Evolutionary conservation across 1,140 invertebrate genomes (phyloP).

Genomic region (Hylaeus anthracinus): DNA sequence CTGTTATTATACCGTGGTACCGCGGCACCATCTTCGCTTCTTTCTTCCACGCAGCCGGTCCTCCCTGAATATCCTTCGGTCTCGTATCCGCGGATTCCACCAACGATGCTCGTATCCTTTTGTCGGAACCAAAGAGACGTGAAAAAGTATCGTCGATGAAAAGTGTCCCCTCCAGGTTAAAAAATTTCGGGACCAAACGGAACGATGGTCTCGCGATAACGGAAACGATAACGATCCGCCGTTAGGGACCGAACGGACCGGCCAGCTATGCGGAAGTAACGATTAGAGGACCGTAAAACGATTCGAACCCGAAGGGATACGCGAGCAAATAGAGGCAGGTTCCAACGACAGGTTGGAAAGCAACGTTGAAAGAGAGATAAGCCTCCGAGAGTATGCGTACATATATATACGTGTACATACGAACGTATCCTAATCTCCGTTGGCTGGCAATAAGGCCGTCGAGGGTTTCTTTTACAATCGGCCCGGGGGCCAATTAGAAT

Average conservation of each 20-base stretch:
- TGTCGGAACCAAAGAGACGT: no score
- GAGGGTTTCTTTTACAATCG: conserved; percentile 65
- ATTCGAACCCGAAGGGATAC: conserved; percentile 52
- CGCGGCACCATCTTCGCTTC: conserved; percentile 73
- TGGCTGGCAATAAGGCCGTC: conserved; percentile 44
- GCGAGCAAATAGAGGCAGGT: conserved; percentile 60
- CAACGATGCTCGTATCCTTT: neutral
- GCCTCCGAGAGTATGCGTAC: conserved; percentile 31
- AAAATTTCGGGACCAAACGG: neutral
- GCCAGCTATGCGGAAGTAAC: conserved; percentile 54
- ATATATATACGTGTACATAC: conserved; percentile 1
- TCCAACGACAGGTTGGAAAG: conserved; percentile 59
- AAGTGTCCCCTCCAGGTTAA: neutral
- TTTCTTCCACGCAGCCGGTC: conserved; percentile 42
- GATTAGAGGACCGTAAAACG: conserved; percentile 59
- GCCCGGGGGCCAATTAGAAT: conserved; percentile 61
- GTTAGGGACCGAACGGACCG: neutral
- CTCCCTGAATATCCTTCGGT: conserved; percentile 17
- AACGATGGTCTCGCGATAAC: conserved; percentile 43
- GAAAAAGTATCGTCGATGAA: neutral
- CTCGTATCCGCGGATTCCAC: conserved; percentile 35
- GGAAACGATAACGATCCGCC: conserved; percentile 1
- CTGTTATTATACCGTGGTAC: conserved; percentile 80
- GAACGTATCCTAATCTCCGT: conserved; percentile 59
- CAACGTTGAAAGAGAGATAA: conserved; percentile 53